Evolutionary conservation across 2,113 vertebrate genomes (phyloP), one percentile per base, ranked within the genome.

Genomic region (Pachyramphus minor): DNA sequence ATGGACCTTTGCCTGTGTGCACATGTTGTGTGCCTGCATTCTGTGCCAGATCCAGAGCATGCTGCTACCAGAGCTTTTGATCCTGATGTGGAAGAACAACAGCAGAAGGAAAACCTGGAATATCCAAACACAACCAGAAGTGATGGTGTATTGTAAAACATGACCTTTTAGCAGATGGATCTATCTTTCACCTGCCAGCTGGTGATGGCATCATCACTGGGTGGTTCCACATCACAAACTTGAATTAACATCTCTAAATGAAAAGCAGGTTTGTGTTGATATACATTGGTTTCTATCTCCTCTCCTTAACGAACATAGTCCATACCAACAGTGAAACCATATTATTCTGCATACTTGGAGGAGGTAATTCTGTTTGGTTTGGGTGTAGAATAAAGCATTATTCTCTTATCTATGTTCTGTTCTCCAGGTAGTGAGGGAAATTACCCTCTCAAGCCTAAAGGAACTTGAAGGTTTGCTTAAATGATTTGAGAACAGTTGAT

Each of bases 131-230:
- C 13, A 4, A 41, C 31, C 35, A 47, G 84, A 53, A 80, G 49
- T 5, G 7, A 15, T 1, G 2, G 5, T 14, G 44, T 15, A n/a
- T 14, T 66, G 28, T 39, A 33, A 63, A 25, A 9, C 16, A 3
- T 2, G 1, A 39, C 13, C 18, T 45, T 20, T 25, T 14, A 66
- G 52, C 14, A 44, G 28, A 17, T 8, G 22, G 45, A 47, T 3
- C 1, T 33, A 58, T 11, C 30, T 47, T 22, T 76, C 20, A 35
- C 42, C 58, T 45, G 37, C 45, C 53, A 31, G 14, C 47, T 50
- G 52, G 41, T 4, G 2, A 33, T 33, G 37, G 20, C 27, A 5
- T 33, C 2, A 0, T 68, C 5, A 2, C 41, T 8, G 6, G 5
- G 22, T 8, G 6, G 14, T 64, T 67, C 62, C 42, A 5, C 1